Base-by-base conservation (phyloP, 2,888 invertebrate species). In the Operophtera brumata region DNA sequence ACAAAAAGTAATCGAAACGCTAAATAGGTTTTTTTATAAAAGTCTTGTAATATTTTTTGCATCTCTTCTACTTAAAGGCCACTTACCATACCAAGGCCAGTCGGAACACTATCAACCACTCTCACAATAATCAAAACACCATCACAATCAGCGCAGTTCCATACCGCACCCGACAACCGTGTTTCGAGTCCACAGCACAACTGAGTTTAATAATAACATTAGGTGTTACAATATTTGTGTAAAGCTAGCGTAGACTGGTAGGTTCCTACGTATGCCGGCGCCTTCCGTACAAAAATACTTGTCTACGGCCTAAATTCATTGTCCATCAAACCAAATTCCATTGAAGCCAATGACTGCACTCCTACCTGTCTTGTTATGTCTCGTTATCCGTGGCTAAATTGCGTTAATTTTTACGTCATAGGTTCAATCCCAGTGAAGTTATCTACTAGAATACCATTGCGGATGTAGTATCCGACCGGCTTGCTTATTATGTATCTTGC, bases 181-280 rank as follows among this genome's bases (percentile, higher is more conserved):
- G 71, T 68, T 67, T 65, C 69, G 73, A 57, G 67, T 71, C 70
- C 61, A 71, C 72, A 35, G 53, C 77, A 67, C 71, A 64, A 88
- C 87, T 84, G 85, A 73, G 79, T 84, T 83, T 89, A 90, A 86
- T 87, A 87, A 84, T 89, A 77, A 77, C 80, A 82, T 83, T 82
- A 82, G 78, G 82, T 77, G 77, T 75, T 72, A 77, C 79, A 84
- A 80, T 84, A 86, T 87, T 87, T 86, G 35, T 46, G 11, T 52
- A 49, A 57, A 45, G 57, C 36, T 3, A 12, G 52, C 30, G 25
- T 42, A 52, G 45, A 52, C 43, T 9, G 49, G n/a, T 10, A n/a
- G 20, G 20, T 20, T 3, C 20, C 2, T 20, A 4, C 4, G 2
- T 20, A 20, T 20, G 20, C 20, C 25, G 52, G 42, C 44, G 59